Evolutionary conservation across 2,113 vertebrate genomes (phyloP), one percentile per base, ranked within the genome.

Genomic region (Passer domesticus): DNA sequence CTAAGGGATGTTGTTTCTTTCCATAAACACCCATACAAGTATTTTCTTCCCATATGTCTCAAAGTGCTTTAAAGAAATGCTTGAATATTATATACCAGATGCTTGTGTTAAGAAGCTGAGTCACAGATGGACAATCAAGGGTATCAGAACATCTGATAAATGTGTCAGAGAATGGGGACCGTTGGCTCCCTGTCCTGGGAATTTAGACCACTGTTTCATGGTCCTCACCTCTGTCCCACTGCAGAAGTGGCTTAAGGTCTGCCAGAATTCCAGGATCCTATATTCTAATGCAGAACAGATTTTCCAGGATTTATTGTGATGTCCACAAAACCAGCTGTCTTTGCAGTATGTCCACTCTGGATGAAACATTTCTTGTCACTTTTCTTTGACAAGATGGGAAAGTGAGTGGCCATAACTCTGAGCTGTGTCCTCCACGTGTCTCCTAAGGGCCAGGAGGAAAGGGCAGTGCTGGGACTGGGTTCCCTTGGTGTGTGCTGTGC

Each of bases 251-350:
- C 37, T 73, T 76, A 73, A 89, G 76, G 90, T 83, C 89, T 3
- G 76, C 13, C 28, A 60, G 60, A 10, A 2, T 78, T 63, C 59
- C 43, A 77, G 59, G 21, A 43, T 74, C 15, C 58, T 80, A 7
- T 77, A 66, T 88, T 90, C 28, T 90, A 90, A 92, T 52, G 68
- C 47, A 81, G 86, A 84, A 83, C 35, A 89, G 41, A 83, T 81
- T 81, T 89, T 68, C 44, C 6, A 52, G 75, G 91, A 97, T 96
- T 97, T 97, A 95, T 96, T 94, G 52, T n/a, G 33, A 83, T 87
- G 83, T 92, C 60, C 76, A 78, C 69, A 87, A 79, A 96, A 95
- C 68, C 86, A 75, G 89, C 96, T 95, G 60, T 64, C 94, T 91
- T 83, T 89, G 96, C 94, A 96, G 73, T 92, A 92, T 0, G 0